Percentiles rank a stretch among this genome's conserved stretches.
These are phyloP conservation scores for Spizella passerina DNA, from an alignment of 2,797 vertebrate species.

Conservation along the genomic window DNA sequence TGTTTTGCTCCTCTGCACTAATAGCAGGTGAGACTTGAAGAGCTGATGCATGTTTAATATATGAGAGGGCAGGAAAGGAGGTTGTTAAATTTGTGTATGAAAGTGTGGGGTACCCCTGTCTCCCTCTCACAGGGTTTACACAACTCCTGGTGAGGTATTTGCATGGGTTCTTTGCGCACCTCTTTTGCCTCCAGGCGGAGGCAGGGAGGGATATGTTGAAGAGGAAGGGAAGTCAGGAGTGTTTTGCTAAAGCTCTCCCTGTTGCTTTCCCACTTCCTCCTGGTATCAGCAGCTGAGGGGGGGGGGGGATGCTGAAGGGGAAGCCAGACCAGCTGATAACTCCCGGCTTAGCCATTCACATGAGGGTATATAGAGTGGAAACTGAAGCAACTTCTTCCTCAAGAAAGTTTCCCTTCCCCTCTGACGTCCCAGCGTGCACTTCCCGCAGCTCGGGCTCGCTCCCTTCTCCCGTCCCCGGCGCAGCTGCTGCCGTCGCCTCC, in stretches of 20 bases:
- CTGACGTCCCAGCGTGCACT: neutral
- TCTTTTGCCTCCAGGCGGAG: neutral
- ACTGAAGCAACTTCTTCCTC: neutral
- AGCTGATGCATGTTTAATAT: neutral
- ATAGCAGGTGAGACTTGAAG: neutral
- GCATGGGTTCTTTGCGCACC: neutral
- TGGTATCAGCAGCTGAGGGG: neutral
- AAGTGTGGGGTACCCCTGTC: neutral
- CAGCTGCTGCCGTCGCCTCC: neutral
- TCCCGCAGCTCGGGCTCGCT: neutral
- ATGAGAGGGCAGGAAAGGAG: neutral
- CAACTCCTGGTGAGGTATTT: neutral
- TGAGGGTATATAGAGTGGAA: neutral
- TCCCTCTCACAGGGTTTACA: neutral
- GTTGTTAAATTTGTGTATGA: neutral
- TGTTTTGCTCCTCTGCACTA: neutral
- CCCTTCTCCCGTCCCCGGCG: neutral
- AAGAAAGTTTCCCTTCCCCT: neutral
- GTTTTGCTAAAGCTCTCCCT: neutral
- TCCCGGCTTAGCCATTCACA: neutral
- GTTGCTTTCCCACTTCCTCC: constrained; percentile 1
- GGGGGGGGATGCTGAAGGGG: neutral
- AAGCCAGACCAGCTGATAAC: neutral
- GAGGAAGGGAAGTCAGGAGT: constrained; percentile 7
- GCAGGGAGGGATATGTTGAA: neutral